These are phyloP conservation scores for Seira musarum DNA, from an alignment of 2,888 invertebrate genomes.

Conservation along the genomic window DNA sequence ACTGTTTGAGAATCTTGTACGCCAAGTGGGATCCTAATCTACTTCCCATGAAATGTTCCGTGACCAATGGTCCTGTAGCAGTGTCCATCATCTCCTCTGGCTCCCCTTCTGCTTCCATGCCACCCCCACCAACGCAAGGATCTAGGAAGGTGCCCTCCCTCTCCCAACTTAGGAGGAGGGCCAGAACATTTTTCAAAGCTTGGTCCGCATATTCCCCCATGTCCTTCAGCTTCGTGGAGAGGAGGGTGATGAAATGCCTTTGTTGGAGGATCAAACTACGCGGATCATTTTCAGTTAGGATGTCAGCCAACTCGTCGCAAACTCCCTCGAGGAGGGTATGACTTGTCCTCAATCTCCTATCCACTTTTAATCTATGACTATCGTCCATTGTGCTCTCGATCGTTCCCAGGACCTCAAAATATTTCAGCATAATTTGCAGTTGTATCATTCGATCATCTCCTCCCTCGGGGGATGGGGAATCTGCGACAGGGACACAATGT, in stretches of 20 bases:
- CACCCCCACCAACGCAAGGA: conserved; percentile 43
- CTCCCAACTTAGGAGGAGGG: conserved; percentile 61
- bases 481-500: conserved; percentile 60
- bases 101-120: conserved; percentile 16
- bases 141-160: conserved; percentile 45
- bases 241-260: conserved; percentile 63
- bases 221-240: conserved; percentile 64
- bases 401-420: conserved; percentile 64
- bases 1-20: conserved; percentile 62
- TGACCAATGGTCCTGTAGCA: conserved; percentile 37
- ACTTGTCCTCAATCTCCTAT: conserved; percentile 57
- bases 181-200: conserved; percentile 40
- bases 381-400: conserved; percentile 65
- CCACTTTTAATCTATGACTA: conserved; percentile 56
- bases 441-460: conserved; percentile 57
- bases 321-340: conserved; percentile 46
- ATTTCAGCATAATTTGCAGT: conserved; percentile 61
- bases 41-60: conserved; percentile 67
- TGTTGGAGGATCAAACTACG: conserved; percentile 50
- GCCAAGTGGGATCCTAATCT: conserved; percentile 67
- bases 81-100: conserved; percentile 54
- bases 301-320: conserved; percentile 58
- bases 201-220: conserved; percentile 53
- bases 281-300: conserved; percentile 63
- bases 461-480: conserved; percentile 55